Base-by-base conservation (phyloP, 2,113 vertebrate genomes). In the Terrapene triunguis region DNA sequence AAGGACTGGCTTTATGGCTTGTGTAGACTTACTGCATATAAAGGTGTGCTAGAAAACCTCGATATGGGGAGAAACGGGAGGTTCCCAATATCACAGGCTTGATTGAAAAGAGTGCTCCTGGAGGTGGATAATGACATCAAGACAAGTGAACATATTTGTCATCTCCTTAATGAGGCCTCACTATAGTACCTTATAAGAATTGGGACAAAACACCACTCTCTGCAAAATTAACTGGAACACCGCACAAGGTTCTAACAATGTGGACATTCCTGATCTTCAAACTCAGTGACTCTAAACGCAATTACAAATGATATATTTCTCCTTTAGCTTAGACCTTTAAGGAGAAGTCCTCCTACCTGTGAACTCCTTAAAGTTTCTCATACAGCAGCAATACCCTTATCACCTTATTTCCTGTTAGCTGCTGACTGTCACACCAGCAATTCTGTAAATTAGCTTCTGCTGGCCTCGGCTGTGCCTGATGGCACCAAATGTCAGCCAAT, bases 401-500 rank as follows among this genome's bases (percentile, higher is more conserved):
- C 32, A 90, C 6, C 8, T 22, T 11, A 8, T 72, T 62, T 14
- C 0, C 0, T 2, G 1, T n/a, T 1, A 2, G 1, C 24, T 94
- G 79, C n/a, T 29, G 5, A 65, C 55, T 42, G 55, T 1, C 32
- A 76, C 11, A 22, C 4, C 10, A 59, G 22, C 12, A 6, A 7
- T 42, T 84, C 48, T 74, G 88, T 24, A n/a, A 13, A 10, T 51
- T 85, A 10, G 42, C 22, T 24, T 69, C 59, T 38, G 7, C 22
- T 85, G 47, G 47, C 32, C 5, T 84, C 12, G 3, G 14, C 12
- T 27, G 35, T 59, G 25, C 59, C 10, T 38, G 50, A 17, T 50
- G 24, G 47, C 22, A 38, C 35, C 35, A 38, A 38, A 47, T 35
- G 48, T 14, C 32, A 69, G 59, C 24, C 22, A 51, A 1, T 38